Conservation (phyloP, 1,140 invertebrate genomes). For the Luehdorfia chinensis region DNA sequence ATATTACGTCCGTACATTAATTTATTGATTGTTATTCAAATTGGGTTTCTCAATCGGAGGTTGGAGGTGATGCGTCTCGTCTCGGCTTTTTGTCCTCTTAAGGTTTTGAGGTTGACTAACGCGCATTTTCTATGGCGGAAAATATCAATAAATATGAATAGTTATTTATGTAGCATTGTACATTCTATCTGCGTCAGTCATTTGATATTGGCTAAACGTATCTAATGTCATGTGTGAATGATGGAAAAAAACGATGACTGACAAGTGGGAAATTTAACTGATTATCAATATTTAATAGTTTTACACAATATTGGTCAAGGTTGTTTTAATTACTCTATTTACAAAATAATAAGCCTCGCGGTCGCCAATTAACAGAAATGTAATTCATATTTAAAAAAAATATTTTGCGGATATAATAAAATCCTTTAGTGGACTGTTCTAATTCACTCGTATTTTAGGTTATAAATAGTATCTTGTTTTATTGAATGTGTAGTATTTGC, state of each 20-base stretch:
- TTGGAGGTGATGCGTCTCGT: constrained; percentile 64
- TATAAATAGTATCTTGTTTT: too few relatives aligned
- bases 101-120: constrained; percentile 46
- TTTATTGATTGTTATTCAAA: constrained; percentile 77
- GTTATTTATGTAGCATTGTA: constrained; percentile 33
- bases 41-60: constrained; percentile 71
- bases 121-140: constrained; percentile 43
- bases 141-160: constrained; percentile 40
- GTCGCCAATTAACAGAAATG: too few relatives aligned
- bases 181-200: constrained; percentile 37
- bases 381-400: too few relatives aligned
- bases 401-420: too few relatives aligned
- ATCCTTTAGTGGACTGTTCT: too few relatives aligned
- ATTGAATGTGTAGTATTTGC: too few relatives aligned
- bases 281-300: constrained; percentile 21
- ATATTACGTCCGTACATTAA: constrained; percentile 69
- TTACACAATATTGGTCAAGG: constrained; percentile 10
- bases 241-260: constrained; percentile 32
- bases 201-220: constrained; percentile 40
- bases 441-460: too few relatives aligned
- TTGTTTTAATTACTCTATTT: too few relatives aligned
- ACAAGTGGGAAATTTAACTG: constrained; percentile 40
- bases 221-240: constrained; percentile 46
- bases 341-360: too few relatives aligned
- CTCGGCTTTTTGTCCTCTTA: constrained; percentile 49